Percentiles rank a stretch among this genome's conserved stretches.
Conservation (phyloP, 2,888 invertebrate genomes). For the Seladonia tumulorum region DNA sequence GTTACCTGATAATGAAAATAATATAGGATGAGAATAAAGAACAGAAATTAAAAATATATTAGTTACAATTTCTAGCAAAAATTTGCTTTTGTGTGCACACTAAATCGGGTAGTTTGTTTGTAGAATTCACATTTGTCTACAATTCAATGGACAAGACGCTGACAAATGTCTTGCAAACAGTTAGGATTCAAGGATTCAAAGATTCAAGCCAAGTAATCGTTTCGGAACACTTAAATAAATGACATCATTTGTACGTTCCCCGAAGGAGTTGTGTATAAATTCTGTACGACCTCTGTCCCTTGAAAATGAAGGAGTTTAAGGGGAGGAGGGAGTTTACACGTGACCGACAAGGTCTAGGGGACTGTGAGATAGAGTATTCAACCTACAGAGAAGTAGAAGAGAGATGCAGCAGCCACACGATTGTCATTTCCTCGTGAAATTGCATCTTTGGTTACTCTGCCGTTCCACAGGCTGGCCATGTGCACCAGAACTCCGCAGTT, state of each 20-base stretch:
- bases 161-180: conserved; percentile 47
- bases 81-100: too few relatives aligned
- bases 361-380: background rate
- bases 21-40: too few relatives aligned
- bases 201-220: conserved; percentile 63
- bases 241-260: conserved; percentile 74
- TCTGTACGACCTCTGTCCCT: conserved; percentile 48
- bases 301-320: conserved; percentile 36
- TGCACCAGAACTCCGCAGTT: conserved; percentile 30
- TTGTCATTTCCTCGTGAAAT: conserved; percentile 67
- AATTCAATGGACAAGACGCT: conserved; percentile 15
- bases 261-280: conserved; percentile 60
- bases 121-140: background rate
- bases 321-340: background rate
- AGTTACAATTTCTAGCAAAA: background rate
- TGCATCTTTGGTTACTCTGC: conserved; percentile 60
- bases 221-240: conserved; percentile 74
- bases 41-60: too few relatives aligned
- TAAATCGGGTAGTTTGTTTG: background rate
- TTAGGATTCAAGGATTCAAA: conserved; percentile 58
- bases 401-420: conserved; percentile 35
- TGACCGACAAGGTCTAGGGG: conserved; percentile 14
- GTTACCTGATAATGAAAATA: too few relatives aligned
- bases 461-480: conserved; percentile 26
- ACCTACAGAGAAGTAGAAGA: background rate